phyloP scores from a whole-genome alignment of 2,888 invertebrate genomes.

The Stenurella melanura region DNA sequence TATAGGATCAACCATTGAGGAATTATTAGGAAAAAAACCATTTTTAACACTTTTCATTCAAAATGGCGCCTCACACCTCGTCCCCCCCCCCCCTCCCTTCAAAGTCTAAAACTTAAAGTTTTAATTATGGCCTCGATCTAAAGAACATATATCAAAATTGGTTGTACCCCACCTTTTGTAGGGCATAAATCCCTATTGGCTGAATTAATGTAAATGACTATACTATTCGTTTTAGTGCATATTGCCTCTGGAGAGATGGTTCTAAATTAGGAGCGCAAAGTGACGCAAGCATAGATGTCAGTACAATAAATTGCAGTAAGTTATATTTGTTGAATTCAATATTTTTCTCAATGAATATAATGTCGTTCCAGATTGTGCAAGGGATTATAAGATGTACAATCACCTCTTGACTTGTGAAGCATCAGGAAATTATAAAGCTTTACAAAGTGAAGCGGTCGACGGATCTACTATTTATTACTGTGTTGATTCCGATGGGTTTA shows the following conservation, averaged over 20 bases:
- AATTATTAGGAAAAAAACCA: too few species aligned
- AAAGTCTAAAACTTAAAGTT: too few species aligned
- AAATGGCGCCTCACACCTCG: too few species aligned
- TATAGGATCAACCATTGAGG: too few species aligned
- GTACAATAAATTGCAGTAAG: conserved; percentile 44
- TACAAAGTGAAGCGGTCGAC: conserved; percentile 17
- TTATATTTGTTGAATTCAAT: not conserved
- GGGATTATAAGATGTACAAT: conserved; percentile 36
- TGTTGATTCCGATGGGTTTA: conserved; percentile 35
- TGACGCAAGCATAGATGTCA: conserved; percentile 34
- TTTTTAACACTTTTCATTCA: too few species aligned
- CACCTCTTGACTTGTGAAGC: conserved; percentile 28
- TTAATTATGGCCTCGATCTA: too few species aligned
- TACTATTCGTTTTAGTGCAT: conserved; percentile 74
- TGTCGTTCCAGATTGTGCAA: conserved; percentile 36
- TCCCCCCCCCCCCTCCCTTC: too few species aligned
- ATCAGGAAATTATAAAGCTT: conserved; percentile 30
- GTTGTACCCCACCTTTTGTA: too few species aligned
- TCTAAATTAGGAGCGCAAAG: conserved; percentile 72
- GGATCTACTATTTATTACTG: conserved; percentile 27
- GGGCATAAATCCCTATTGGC: too few species aligned
- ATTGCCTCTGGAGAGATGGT: conserved; percentile 79
- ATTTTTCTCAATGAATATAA: not conserved
- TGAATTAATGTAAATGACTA: too few species aligned
- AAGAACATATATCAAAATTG: too few species aligned